Base-by-base conservation (phyloP, 2,888 invertebrate species). In the Reticulitermes lucifugus region DNA sequence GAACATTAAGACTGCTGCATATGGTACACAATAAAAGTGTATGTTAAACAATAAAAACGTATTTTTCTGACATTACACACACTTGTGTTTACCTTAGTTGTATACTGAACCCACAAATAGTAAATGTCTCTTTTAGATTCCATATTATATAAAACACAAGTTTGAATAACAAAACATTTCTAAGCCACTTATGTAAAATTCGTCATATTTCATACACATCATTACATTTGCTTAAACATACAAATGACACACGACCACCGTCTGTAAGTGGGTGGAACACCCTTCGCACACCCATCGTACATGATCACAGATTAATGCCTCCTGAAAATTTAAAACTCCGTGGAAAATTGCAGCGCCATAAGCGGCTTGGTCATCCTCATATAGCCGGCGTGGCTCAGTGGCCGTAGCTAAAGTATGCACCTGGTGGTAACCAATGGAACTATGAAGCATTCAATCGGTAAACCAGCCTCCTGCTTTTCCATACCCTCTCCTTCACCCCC, bases 91-190 rank as follows among this genome's bases (percentile, higher is more conserved):
- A 92, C 92, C 91, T 92, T 92, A 85, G 92, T 92, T 87, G 92
- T 92, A 88, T 92, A 92, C 89, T 92, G 92, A 88, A 92, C 90
- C 92, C 92, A 92, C 85, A 92, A 89, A 88, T 92, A 91, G 89
- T 92, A 92, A 87, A 92, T 92, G 88, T 92, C 92, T 88, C 91
- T 91, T 88, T 92, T 92, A 46, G 89, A 88, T 88, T 90, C 90
- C 90, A 90, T 91, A 35, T 83, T 83, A 46, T n/a, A 46, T 21
- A 77, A 35, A 46, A 46, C 29, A 18, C 1, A 3, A 14, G 12
- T 21, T 2, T 2, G 1, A 35, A 21, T 77, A 41, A 21, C 10
- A 46, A n/a, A 77, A 18, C 77, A 25, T 46, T 77, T 46, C n/a
- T 77, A 77, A 2, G 77, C 6, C 43, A 46, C 77, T 77, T 77